Conservation (phyloP, 2,888 invertebrate species). For the Meganola albula region DNA sequence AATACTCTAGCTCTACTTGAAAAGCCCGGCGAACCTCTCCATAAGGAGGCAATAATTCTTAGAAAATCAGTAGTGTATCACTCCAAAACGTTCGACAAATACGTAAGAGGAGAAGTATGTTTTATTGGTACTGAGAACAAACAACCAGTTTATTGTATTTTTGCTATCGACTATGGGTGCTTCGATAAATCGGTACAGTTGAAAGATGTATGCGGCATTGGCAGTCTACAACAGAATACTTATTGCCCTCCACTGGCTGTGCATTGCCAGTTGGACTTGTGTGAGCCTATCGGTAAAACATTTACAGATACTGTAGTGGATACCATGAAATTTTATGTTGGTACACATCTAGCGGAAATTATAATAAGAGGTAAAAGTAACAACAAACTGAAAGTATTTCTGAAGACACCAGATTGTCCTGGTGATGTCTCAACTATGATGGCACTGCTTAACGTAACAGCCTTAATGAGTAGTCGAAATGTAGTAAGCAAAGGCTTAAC, state of each 20-base stretch:
- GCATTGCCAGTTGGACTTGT: conserved; percentile 16
- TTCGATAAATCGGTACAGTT: conserved; percentile 7
- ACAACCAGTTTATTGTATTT: conserved; percentile 6
- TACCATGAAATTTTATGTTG: conserved; percentile 13
- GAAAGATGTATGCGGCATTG: conserved; percentile 5
- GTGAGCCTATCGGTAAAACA: conserved; percentile 10
- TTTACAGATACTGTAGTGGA: conserved; percentile 16
- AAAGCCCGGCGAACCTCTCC: conserved; percentile 1
- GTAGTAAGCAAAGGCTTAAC: conserved; percentile 5
- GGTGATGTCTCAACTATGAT: conserved; percentile 17
- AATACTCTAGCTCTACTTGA: conserved; percentile 14
- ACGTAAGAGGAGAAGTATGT: conserved; percentile 15
- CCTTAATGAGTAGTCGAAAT: neutral
- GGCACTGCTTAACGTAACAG: conserved; percentile 10
- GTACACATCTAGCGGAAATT: conserved; percentile 8
- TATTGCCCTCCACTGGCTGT: conserved; percentile 17
- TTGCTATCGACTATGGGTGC: conserved; percentile 23
- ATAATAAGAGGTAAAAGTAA: conserved; percentile 1
- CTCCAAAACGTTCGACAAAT: conserved; percentile 10
- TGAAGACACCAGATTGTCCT: conserved; percentile 14
- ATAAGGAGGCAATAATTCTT: conserved; percentile 3
- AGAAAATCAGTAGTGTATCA: conserved; percentile 12
- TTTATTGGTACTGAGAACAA: neutral
- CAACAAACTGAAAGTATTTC: conserved; percentile 13
- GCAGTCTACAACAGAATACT: neutral